A percentile compares a stretch with the other conserved stretches of the same genome.
phyloP scores from a whole-genome alignment of 2,888 invertebrate species.

The Cephus pulcher region DNA sequence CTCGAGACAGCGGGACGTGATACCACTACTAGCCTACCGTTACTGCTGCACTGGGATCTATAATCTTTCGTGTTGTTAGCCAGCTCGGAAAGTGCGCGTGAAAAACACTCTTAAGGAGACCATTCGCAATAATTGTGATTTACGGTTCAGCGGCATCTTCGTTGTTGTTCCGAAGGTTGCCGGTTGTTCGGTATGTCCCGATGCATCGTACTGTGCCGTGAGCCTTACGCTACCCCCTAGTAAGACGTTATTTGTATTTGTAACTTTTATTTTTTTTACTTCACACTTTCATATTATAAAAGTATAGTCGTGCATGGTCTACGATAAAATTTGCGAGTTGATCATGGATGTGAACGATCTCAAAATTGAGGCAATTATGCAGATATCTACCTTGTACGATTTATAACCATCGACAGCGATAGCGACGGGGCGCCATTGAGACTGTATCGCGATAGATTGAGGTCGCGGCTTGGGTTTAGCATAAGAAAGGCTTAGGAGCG shows the following conservation, averaged over 20 bases:
- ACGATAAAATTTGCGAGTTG: neutral
- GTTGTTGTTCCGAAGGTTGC: constrained; percentile 4
- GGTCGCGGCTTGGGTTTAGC: constrained; percentile 48
- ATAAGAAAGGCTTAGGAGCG: constrained; percentile 57
- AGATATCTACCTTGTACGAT: constrained; percentile 15
- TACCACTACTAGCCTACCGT: constrained; percentile 1
- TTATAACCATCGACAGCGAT: constrained; percentile 23
- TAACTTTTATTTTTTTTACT: neutral
- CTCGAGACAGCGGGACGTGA: constrained; percentile 20
- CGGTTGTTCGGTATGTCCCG: neutral
- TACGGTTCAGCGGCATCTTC: constrained; percentile 42
- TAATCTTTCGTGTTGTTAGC: constrained; percentile 20
- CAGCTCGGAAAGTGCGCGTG: constrained; percentile 13
- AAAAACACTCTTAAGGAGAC: constrained; percentile 45
- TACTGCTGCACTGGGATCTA: constrained; percentile 23
- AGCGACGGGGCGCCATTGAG: constrained; percentile 24
- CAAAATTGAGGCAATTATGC: constrained; percentile 15
- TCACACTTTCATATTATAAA: neutral
- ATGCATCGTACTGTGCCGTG: neutral
- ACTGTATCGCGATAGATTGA: constrained; percentile 31
- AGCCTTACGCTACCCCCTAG: neutral
- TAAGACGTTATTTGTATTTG: neutral
- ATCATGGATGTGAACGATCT: neutral
- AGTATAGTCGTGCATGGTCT: neutral
- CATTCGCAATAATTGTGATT: constrained; percentile 59